These are phyloP conservation scores for Coregonus suidteri DNA, from an alignment of 2,797 vertebrate species.

Conservation along the genomic window DNA sequence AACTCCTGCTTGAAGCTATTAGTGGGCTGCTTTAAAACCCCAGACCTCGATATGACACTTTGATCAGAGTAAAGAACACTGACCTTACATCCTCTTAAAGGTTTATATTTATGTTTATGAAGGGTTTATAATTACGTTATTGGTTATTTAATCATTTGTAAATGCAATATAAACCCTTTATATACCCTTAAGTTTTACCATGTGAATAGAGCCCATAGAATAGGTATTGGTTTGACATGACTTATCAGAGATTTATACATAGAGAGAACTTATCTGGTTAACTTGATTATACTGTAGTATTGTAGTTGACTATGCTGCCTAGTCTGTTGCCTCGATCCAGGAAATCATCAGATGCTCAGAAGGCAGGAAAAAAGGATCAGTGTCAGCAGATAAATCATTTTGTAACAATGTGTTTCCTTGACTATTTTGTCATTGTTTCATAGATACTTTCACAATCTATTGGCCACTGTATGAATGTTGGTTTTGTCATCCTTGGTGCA, in stretches of 20 bases:
- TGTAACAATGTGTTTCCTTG: not conserved
- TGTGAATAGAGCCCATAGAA: not conserved
- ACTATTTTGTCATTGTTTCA: not conserved
- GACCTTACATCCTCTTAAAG: no score
- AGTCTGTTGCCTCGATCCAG: not conserved
- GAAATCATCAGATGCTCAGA: not conserved
- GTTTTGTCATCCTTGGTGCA: constrained; percentile 20
- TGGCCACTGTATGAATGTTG: constrained; percentile 8
- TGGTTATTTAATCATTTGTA: no score
- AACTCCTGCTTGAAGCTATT: constrained; percentile 32
- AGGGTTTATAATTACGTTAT: no score
- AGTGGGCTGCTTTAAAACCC: constrained; percentile 32
- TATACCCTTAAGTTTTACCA: not conserved
- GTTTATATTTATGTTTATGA: no score
- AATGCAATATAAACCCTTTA: no score
- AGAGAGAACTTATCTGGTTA: not conserved
- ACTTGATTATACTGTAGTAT: not conserved
- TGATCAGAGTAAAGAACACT: not conserved
- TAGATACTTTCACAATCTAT: not conserved
- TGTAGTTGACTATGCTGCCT: not conserved
- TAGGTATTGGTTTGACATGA: not conserved
- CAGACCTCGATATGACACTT: not conserved
- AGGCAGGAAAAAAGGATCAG: no score
- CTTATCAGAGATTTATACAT: not conserved
- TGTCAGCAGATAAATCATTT: not conserved